A percentile compares a stretch with the other conserved stretches of the same genome.
Conservation (phyloP, 2,797 vertebrate genomes). For the Octomys mimax region DNA sequence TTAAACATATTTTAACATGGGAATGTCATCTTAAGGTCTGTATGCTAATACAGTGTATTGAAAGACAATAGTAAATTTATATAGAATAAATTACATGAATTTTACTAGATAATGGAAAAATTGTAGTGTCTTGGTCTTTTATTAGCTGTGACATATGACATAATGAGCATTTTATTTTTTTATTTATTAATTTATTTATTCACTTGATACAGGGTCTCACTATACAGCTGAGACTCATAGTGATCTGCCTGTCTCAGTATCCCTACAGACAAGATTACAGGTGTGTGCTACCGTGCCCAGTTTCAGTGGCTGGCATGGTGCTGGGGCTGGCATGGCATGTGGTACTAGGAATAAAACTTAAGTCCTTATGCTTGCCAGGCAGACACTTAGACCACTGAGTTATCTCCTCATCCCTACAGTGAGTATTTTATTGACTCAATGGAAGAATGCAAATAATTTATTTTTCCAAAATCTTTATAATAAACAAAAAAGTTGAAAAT, state of each 20-base stretch:
- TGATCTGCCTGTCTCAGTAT: too few species aligned
- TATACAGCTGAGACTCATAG: too few species aligned
- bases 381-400: too few species aligned
- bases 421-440: not conserved
- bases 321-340: too few species aligned
- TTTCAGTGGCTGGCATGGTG: too few species aligned
- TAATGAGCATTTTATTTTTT: not conserved
- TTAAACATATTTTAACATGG: slow-evolving; percentile 82
- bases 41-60: slow-evolving; percentile 84
- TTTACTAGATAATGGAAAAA: slow-evolving; percentile 64
- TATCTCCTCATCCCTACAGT: too few species aligned
- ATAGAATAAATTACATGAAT: slow-evolving; percentile 74
- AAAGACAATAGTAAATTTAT: slow-evolving; percentile 67
- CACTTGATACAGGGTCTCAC: too few species aligned
- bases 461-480: not conserved
- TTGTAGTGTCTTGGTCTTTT: slow-evolving; percentile 62
- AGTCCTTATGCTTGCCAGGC: too few species aligned
- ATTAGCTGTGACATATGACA: slow-evolving; percentile 1
- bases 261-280: too few species aligned
- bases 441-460: not conserved
- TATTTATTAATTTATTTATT: too few species aligned
- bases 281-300: too few species aligned
- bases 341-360: too few species aligned
- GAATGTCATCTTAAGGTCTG: slow-evolving; percentile 72
- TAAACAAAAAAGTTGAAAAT: not conserved